These are phyloP conservation scores for Schlechtendalia chinensis DNA, from an alignment of 1,140 invertebrate species.

Conservation along the genomic window DNA sequence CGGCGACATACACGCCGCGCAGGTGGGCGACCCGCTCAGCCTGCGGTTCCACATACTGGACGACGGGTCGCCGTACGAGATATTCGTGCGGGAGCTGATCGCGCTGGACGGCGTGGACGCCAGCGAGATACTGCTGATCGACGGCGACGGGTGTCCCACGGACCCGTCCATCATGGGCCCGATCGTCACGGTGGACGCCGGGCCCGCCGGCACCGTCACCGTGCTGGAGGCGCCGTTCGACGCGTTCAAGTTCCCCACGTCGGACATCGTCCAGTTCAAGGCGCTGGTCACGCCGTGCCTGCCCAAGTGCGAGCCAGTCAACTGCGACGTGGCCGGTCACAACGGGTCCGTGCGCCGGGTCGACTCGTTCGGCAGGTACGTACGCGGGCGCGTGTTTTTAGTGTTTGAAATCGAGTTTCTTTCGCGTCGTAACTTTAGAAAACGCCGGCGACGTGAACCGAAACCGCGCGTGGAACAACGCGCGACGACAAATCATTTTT, in stretches of 20 bases:
- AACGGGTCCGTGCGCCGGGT: constrained; percentile 56
- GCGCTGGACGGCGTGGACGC: constrained; percentile 61
- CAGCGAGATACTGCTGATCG: constrained; percentile 60
- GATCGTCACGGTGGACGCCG: constrained; percentile 55
- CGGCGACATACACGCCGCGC: constrained; percentile 57
- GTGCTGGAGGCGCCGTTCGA: constrained; percentile 60
- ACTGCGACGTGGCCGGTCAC: constrained; percentile 58
- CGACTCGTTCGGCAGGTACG: constrained; percentile 57
- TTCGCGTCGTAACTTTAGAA: too few species aligned
- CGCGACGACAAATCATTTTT: too few species aligned
- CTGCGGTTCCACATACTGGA: constrained; percentile 61
- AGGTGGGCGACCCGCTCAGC: constrained; percentile 60
- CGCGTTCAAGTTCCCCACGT: constrained; percentile 63
- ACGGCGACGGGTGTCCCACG: constrained; percentile 60
- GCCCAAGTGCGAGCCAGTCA: constrained; percentile 59
- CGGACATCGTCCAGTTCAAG: constrained; percentile 62
- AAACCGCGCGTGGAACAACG: too few species aligned
- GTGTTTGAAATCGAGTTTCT: too few species aligned
- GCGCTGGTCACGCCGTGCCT: constrained; percentile 62
- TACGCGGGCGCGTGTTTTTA: too few species aligned
- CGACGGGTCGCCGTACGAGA: constrained; percentile 60
- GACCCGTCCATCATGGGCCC: constrained; percentile 60
- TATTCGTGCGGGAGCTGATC: constrained; percentile 61
- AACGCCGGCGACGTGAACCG: too few species aligned
- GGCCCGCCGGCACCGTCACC: constrained; percentile 54